These are phyloP conservation scores for Acanthisitta chloris DNA, from an alignment of 2,113 vertebrate genomes.

Conservation along the genomic window DNA sequence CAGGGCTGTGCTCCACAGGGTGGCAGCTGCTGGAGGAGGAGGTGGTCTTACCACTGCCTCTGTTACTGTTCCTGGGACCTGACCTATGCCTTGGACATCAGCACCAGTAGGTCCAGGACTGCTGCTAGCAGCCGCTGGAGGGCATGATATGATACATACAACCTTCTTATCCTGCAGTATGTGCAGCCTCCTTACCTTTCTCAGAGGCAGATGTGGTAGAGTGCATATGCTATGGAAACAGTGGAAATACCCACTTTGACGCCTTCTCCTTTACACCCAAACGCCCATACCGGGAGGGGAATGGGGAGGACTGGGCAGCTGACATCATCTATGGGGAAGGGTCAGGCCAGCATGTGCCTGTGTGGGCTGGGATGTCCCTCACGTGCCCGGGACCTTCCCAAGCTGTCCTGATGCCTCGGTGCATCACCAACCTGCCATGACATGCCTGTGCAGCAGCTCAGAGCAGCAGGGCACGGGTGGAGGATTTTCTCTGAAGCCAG, in stretches of 20 bases:
- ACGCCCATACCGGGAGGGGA: rapidly evolving
- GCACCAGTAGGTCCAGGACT: background rate
- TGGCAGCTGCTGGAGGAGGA: background rate
- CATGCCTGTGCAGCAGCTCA: background rate
- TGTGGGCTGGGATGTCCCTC: background rate
- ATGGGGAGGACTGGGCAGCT: too few species aligned
- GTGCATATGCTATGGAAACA: rapidly evolving
- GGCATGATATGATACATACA: background rate
- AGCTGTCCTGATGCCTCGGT: rapidly evolving
- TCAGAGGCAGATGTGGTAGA: background rate
- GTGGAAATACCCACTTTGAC: rapidly evolving
- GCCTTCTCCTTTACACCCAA: background rate
- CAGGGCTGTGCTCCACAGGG: background rate
- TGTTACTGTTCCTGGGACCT: rapidly evolving
- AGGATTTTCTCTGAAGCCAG: slow-evolving; percentile 53
- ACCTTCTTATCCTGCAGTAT: rapidly evolving
- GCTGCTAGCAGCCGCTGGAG: background rate
- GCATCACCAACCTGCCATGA: rapidly evolving
- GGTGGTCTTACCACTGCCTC: background rate
- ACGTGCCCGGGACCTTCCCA: rapidly evolving
- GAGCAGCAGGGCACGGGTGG: background rate
- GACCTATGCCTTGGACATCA: background rate
- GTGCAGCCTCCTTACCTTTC: background rate
- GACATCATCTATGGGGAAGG: background rate
- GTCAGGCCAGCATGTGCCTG: background rate